Base-by-base conservation (phyloP, 2,113 vertebrate genomes). In the Corydoras maculifer region DNA sequence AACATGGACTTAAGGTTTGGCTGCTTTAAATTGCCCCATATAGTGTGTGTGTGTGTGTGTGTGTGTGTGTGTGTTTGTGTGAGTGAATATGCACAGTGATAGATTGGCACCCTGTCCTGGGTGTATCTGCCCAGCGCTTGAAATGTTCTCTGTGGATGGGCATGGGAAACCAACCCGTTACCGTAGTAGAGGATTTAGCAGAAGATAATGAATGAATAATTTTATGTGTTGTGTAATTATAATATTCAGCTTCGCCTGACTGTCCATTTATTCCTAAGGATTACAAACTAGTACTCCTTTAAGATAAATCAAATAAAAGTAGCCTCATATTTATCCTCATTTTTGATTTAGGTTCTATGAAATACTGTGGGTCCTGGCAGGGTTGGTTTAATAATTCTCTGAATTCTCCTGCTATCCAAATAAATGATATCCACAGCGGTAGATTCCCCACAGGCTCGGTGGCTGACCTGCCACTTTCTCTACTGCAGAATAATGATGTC, bases 401-500 rank as follows among this genome's bases (percentile, higher is more conserved):
- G 66, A 58, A 31, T 43, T 49, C 58, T 58, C 31, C 25, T 31
- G 25, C 51, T 74, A 60, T 68, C 32, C 59, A 48, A 55, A 73
- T 30, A 62, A 76, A 72, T 65, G 53, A 66, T 73, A 65, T 66
- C 62, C 57, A 68, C 48, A 7, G 32, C 31, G 8, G 48, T 59
- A 50, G 62, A 67, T 68, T 58, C 59, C 60, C 58, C 58, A 62
- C 51, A 76, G 61, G 67, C 66, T 70, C 15, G 57, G 60, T 61
- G 65, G 65, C 70, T 70, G 73, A 70, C 77, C 74, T 76, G 69
- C 62, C 67, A 10, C 62, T 68, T 66, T 67, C 54, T 75, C 73
- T 32, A 79, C 68, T 63, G 35, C 66, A 73, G 74, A 79, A 79
- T 79, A 79, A 79, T 76, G 77, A 79, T 70, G 70, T 79, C 77